Percentiles rank a stretch among this genome's conserved stretches.
phyloP scores from a whole-genome alignment of 2,113 vertebrate genomes.

The Pelodiscus sinensis region DNA sequence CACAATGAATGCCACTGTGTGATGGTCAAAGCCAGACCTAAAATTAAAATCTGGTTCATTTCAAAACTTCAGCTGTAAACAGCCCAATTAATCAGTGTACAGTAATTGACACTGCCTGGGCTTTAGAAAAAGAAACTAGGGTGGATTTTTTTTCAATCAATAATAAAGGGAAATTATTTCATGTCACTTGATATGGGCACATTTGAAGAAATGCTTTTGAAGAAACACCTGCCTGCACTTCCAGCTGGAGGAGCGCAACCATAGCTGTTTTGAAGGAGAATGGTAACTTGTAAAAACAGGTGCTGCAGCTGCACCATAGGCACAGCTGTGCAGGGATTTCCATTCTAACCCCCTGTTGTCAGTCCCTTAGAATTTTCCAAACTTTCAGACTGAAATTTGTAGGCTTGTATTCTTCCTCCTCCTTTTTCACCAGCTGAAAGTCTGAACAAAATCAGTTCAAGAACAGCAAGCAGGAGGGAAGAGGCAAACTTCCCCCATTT shows the following conservation, averaged over 20 bases:
- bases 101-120: conserved; percentile 34
- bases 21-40: not conserved
- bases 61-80: conserved; percentile 18
- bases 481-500: not conserved
- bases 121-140: conserved; percentile 29
- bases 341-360: not conserved
- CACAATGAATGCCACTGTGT: not conserved
- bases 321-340: not conserved
- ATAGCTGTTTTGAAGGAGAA: not conserved
- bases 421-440: accelerated
- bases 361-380: not conserved
- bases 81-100: conserved; percentile 28
- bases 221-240: not conserved
- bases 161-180: conserved; percentile 19
- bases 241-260: not conserved
- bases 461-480: not conserved
- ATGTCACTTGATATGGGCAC: not conserved
- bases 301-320: not conserved
- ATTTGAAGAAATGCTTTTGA: not conserved
- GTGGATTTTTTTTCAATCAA: conserved; percentile 34
- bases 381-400: not conserved
- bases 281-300: too few species aligned
- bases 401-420: not conserved
- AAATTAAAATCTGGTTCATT: not conserved
- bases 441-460: not conserved